Evolutionary conservation across 2,113 vertebrate species (phyloP).

Genomic region (Orthochromis malagaraziensis): DNA sequence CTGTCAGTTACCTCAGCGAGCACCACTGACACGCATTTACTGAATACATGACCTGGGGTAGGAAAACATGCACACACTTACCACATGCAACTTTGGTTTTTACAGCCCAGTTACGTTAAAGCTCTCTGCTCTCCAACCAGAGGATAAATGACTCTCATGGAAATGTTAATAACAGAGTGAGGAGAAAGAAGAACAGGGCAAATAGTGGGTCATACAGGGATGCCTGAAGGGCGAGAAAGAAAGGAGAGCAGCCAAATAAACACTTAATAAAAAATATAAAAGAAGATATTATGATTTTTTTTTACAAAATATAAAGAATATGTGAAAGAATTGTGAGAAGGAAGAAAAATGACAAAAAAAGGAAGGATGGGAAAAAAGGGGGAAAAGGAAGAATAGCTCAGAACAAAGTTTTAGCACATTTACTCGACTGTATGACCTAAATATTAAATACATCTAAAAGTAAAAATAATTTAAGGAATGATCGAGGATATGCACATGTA

Average conservation of each 20-base stretch:
- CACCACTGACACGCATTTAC: not conserved
- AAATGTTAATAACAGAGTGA: not conserved
- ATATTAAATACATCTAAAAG: not conserved
- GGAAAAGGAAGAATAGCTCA: not conserved
- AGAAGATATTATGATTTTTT: not conserved
- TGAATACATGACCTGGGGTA: not conserved
- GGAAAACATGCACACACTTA: not conserved
- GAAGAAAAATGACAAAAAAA: not conserved
- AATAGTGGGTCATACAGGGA: not conserved
- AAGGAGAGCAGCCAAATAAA: not conserved
- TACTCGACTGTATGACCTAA: not conserved
- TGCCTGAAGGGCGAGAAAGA: not conserved
- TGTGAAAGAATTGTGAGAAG: not conserved
- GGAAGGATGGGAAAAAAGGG: not conserved
- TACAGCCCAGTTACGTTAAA: not conserved
- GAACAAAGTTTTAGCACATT: not conserved
- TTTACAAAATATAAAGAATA: not conserved
- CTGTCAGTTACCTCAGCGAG: slow-evolving; percentile 41
- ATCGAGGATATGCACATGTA: not conserved
- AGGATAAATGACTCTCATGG: not conserved
- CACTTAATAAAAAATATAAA: not conserved
- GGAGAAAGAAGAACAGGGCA: not conserved
- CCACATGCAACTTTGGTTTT: not conserved
- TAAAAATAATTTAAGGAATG: not conserved
- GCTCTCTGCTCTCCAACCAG: not conserved